phyloP scores from a whole-genome alignment of 2,113 vertebrate species.

The Callithrix jacchus region DNA sequence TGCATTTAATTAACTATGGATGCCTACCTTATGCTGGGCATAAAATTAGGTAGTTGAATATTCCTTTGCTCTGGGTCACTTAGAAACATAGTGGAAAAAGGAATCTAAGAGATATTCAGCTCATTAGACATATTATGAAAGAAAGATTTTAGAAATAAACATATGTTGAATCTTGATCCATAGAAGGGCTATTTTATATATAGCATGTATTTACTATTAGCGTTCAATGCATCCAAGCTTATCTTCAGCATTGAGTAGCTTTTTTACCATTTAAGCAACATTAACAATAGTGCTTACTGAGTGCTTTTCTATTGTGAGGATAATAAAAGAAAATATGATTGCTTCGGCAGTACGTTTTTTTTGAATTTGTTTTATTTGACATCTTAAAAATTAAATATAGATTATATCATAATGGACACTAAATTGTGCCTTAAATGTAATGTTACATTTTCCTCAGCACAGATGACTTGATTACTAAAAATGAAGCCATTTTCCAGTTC shows the following conservation, averaged over 20 bases:
- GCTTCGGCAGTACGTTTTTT: background rate
- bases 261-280: background rate
- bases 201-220: background rate
- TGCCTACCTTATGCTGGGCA: background rate
- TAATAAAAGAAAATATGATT: slow-evolving; percentile 1
- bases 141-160: background rate
- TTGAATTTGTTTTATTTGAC: slow-evolving; percentile 13
- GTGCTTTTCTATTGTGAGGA: background rate
- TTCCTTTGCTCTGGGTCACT: background rate
- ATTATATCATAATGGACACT: background rate
- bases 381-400: slow-evolving; percentile 37
- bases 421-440: slow-evolving; percentile 8
- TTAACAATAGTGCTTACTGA: background rate
- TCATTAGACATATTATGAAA: background rate
- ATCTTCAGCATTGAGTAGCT: background rate
- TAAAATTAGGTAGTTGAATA: background rate
- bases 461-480: slow-evolving; percentile 48
- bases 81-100: background rate
- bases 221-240: background rate
- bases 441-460: background rate
- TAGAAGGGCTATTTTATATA: background rate
- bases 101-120: background rate
- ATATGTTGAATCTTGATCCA: background rate
- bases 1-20: background rate
- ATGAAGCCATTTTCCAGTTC: slow-evolving; percentile 18